These are phyloP conservation scores for Choristoneura rosaceana DNA, from an alignment of 2,888 invertebrate species.

Conservation along the genomic window DNA sequence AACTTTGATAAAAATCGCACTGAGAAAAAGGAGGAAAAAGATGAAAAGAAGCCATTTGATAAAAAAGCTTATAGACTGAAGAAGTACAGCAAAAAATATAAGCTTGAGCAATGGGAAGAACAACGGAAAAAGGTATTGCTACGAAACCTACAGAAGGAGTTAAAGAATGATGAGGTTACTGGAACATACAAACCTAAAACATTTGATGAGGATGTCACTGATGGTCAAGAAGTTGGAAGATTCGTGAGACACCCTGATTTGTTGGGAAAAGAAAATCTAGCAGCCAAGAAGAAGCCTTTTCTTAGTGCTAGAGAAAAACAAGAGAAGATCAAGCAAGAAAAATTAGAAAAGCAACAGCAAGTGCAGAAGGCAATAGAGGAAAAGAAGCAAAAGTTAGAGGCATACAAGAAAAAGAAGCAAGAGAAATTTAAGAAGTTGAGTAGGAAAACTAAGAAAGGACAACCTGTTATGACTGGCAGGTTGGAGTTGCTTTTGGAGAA, in stretches of 20 bases:
- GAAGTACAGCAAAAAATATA: slow-evolving; percentile 89
- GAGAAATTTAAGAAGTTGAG: slow-evolving; percentile 90
- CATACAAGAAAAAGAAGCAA: slow-evolving; percentile 89
- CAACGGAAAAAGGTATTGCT: slow-evolving; percentile 85
- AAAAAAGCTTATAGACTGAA: slow-evolving; percentile 88
- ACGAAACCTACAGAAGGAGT: slow-evolving; percentile 84
- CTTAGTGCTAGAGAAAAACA: slow-evolving; percentile 84
- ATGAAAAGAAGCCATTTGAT: slow-evolving; percentile 77
- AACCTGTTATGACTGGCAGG: slow-evolving; percentile 94
- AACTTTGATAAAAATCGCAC: slow-evolving; percentile 63
- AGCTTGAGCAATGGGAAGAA: slow-evolving; percentile 89
- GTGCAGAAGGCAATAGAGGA: slow-evolving; percentile 81
- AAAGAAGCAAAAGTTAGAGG: slow-evolving; percentile 86
- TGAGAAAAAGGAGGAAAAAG: slow-evolving; percentile 42
- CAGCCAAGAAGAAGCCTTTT: slow-evolving; percentile 58
- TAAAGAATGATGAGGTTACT: slow-evolving; percentile 74
- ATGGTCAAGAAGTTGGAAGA: slow-evolving; percentile 62
- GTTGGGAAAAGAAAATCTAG: slow-evolving; percentile 58
- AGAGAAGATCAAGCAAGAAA: slow-evolving; percentile 84
- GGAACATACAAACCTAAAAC: slow-evolving; percentile 78
- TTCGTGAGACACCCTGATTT: slow-evolving; percentile 78
- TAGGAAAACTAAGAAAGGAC: slow-evolving; percentile 92
- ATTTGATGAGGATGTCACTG: slow-evolving; percentile 79
- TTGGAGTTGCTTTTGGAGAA: slow-evolving; percentile 91
- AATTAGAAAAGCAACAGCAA: slow-evolving; percentile 79